phyloP scores from a whole-genome alignment of 2,113 vertebrate genomes.

The Pogona vitticeps region DNA sequence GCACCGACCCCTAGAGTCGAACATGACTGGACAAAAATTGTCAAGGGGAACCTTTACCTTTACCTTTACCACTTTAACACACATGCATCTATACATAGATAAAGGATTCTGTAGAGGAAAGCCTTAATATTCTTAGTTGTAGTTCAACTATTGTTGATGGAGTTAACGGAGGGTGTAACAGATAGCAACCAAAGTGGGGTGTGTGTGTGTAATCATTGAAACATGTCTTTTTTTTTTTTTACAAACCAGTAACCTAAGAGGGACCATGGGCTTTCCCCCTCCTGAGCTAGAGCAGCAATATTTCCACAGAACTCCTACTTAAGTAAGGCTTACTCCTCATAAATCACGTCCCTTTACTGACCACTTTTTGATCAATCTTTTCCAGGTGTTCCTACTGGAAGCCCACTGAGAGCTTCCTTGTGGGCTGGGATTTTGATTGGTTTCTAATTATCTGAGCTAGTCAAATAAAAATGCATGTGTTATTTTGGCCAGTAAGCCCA shows the following conservation, averaged over 20 bases:
- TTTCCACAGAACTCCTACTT: conserved; percentile 65
- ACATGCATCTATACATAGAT: too few relatives aligned
- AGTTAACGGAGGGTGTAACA: too few relatives aligned
- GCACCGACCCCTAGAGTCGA: too few relatives aligned
- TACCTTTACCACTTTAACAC: too few relatives aligned
- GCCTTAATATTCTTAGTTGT: too few relatives aligned
- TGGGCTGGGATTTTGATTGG: conserved; percentile 24
- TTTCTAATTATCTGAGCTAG: not conserved
- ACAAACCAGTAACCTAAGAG: conserved; percentile 46
- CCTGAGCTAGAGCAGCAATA: conserved; percentile 55
- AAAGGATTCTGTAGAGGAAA: too few relatives aligned
- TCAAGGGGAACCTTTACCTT: too few relatives aligned
- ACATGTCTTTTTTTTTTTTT: conserved; percentile 60
- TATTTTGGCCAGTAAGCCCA: not conserved
- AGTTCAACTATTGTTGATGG: too few relatives aligned
- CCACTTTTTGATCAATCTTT: conserved; percentile 77
- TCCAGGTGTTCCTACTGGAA: conserved; percentile 76
- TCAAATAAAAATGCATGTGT: not conserved
- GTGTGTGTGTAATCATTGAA: conserved; percentile 24
- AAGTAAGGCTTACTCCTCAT: conserved; percentile 66
- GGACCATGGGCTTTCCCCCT: conserved; percentile 38
- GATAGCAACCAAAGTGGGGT: too few relatives aligned
- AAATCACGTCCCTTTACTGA: conserved; percentile 65
- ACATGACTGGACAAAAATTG: too few relatives aligned
- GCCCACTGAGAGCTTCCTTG: conserved; percentile 53